Evolutionary conservation across 2,888 invertebrate species (phyloP).

Genomic region (Hypercompe scribonia): DNA sequence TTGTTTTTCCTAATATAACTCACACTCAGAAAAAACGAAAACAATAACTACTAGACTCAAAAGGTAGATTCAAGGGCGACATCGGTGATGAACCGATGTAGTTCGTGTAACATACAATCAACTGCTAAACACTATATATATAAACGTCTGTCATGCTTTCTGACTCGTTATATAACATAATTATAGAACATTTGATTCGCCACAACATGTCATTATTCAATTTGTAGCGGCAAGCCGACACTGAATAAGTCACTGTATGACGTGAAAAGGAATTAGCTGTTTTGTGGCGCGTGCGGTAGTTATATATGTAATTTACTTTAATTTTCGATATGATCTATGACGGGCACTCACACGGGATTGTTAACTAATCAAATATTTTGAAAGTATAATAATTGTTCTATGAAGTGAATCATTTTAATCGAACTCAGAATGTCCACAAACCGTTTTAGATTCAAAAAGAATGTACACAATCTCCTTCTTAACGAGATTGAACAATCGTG

Average conservation of each 20-base stretch:
- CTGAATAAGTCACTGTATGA: slow-evolving; percentile 6
- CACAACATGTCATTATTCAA: slow-evolving; percentile 32
- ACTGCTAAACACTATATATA: slow-evolving; percentile 23
- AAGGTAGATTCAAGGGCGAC: neutral
- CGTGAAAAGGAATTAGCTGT: slow-evolving; percentile 8
- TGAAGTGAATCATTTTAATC: too few species aligned
- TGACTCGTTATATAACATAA: slow-evolving; percentile 39
- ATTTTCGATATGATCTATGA: neutral
- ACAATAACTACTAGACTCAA: neutral
- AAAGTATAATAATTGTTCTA: neutral
- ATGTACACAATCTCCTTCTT: too few species aligned
- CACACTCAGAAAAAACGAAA: too few species aligned
- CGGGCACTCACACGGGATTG: neutral
- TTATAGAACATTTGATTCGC: slow-evolving; percentile 25
- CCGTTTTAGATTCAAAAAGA: too few species aligned
- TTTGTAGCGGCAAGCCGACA: slow-evolving; percentile 21
- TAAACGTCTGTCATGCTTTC: slow-evolving; percentile 51
- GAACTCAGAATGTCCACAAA: too few species aligned
- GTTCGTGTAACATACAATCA: slow-evolving; percentile 31
- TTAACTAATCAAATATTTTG: neutral
- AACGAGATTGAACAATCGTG: too few species aligned
- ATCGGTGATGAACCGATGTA: neutral
- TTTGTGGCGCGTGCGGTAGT: neutral
- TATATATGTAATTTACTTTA: slow-evolving; percentile 5
- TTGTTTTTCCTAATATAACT: too few species aligned